These are phyloP conservation scores for Capitella teleta DNA, from an alignment of 1,140 invertebrate genomes.

Conservation along the genomic window DNA sequence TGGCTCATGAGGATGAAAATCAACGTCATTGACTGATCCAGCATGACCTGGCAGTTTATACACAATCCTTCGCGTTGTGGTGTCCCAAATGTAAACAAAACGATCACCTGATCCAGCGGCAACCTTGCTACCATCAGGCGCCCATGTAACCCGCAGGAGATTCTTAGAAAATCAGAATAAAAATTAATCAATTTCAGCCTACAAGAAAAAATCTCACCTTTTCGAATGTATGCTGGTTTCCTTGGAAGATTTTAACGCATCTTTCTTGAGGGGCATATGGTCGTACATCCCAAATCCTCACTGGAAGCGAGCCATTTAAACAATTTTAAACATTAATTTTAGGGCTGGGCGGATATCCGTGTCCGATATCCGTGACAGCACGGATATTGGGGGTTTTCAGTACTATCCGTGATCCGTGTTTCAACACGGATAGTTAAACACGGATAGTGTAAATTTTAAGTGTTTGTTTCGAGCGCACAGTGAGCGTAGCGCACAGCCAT, in stretches of 20 bases:
- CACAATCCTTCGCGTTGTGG: conserved; percentile 68
- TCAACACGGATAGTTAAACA: too few species aligned
- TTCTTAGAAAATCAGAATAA: conserved; percentile 46
- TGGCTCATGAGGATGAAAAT: conserved; percentile 91
- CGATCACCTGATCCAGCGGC: conserved; percentile 87
- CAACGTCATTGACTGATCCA: conserved; percentile 91
- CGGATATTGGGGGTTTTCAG: too few species aligned
- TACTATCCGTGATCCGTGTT: too few species aligned
- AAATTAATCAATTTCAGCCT: neutral
- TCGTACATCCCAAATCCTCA: conserved; percentile 59
- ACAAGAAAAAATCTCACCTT: conserved; percentile 52
- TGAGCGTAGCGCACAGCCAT: too few species aligned
- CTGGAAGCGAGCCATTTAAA: too few species aligned
- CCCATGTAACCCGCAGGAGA: conserved; percentile 77
- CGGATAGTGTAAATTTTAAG: too few species aligned
- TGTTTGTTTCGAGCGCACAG: too few species aligned
- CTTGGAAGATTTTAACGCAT: conserved; percentile 82
- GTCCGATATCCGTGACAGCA: too few species aligned
- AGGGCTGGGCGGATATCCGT: too few species aligned
- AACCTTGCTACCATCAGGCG: conserved; percentile 65
- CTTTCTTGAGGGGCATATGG: conserved; percentile 71
- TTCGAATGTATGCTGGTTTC: conserved; percentile 97
- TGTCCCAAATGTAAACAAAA: conserved; percentile 95
- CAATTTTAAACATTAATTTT: too few species aligned
- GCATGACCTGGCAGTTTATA: conserved; percentile 98